Evolutionary conservation across 2,888 invertebrate species (phyloP), one percentile per base, ranked within the genome.

Genomic region (Ecdyonurus torrentis): DNA sequence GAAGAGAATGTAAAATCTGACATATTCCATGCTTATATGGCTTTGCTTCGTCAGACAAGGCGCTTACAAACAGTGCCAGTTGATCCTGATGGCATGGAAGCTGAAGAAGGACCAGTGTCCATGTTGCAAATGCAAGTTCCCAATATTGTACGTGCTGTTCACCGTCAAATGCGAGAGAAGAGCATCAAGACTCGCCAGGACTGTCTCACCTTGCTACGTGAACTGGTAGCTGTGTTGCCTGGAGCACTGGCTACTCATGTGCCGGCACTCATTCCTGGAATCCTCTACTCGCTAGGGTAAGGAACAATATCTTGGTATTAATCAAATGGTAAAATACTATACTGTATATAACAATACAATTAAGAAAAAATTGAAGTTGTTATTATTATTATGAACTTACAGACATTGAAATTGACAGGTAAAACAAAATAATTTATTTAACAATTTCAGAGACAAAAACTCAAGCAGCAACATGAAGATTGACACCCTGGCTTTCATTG

Each of bases 1-100:
- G 99, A 99, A 76, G 99, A 99, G 77, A 99, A 97, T 74, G 99
- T 99, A 0, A 97, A 98, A 72, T 93, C 94, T 24, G 98, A 99
- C 73, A 94, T 99, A 66, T 90, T 99, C 73, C 91, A 94, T 71
- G 96, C 97, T 0, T 98, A 96, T 73, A 89, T 96, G 63, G 91
- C 97, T 0, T 76, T 99, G 52, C 74, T 99, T 67, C 83, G 89
- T 66, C 96, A 96, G 72, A 97, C 98, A 0, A 83, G 87, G 62
- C 78, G 80, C 25, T 65, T 67, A 5, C 78, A 79, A 19, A 81
- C 81, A 15, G 81, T 81, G 19, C 75, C 85, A 0, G 79, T 83
- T 64, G 83, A 87, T 76, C 80, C 86, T 0, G 83, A 87, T 67
- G 82, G 82, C 1, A 85, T 85, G 80, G 87, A 85, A 69, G 86